These are phyloP conservation scores for Brachyhypopomus occidentalis DNA, from an alignment of 2,113 vertebrate genomes.

Conservation along the genomic window DNA sequence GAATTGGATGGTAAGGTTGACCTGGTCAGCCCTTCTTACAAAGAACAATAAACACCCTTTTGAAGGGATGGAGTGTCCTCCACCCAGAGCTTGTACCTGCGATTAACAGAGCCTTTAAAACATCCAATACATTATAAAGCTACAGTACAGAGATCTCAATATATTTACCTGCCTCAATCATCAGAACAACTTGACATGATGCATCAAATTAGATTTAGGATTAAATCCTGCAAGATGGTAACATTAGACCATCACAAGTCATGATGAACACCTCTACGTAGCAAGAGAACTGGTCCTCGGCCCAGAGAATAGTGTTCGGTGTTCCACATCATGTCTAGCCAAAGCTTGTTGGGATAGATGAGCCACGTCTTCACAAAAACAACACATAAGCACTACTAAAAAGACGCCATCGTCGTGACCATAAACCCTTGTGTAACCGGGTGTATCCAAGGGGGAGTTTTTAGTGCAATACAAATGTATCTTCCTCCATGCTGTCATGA, in stretches of 20 bases:
- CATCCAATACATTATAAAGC: constrained; percentile 8
- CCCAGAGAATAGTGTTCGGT: constrained; percentile 5
- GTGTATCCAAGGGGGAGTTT: neutral
- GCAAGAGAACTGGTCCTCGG: constrained; percentile 34
- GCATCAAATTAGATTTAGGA: constrained; percentile 7
- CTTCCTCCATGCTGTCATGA: constrained; percentile 7
- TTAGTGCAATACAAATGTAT: neutral
- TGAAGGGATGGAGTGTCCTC: neutral
- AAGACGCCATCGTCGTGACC: constrained; percentile 38
- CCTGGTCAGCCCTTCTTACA: constrained; percentile 29
- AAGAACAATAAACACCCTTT: constrained; percentile 34
- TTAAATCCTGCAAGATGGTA: constrained; percentile 1
- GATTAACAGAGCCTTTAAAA: neutral
- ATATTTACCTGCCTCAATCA: neutral
- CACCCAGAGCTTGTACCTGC: neutral
- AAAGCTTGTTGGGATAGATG: neutral
- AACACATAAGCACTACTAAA: neutral
- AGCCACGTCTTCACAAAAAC: neutral
- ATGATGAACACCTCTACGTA: neutral
- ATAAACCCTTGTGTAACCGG: constrained; percentile 35
- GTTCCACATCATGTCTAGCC: neutral
- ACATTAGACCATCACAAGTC: neutral
- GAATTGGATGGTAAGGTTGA: constrained; percentile 54
- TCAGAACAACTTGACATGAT: neutral
- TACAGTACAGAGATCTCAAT: neutral